A percentile compares a stretch with the other conserved stretches of the same genome.
phyloP scores from a whole-genome alignment of 2,888 invertebrate genomes.

The Agrotis segetum region DNA sequence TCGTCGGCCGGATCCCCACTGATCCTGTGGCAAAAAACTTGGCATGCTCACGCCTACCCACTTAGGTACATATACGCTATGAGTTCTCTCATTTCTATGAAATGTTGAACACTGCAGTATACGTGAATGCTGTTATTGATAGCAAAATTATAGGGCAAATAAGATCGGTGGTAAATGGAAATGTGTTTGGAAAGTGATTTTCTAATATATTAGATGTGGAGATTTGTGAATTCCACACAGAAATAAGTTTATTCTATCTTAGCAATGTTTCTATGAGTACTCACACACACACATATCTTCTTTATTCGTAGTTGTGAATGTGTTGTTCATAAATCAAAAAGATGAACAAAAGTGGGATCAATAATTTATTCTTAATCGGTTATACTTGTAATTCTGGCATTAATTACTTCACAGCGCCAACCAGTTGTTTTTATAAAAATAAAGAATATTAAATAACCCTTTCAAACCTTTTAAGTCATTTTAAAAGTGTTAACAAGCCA shows the following conservation, averaged over 20 bases:
- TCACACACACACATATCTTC: not conserved
- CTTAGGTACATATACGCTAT: slow-evolving; percentile 56
- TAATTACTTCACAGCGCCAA: slow-evolving; percentile 40
- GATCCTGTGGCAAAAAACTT: slow-evolving; percentile 74
- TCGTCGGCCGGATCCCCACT: slow-evolving; percentile 81
- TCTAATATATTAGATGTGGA: not conserved
- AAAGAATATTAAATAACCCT: slow-evolving; percentile 30
- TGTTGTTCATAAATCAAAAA: slow-evolving; percentile 13
- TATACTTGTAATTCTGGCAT: slow-evolving; percentile 12
- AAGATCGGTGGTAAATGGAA: slow-evolving; percentile 18
- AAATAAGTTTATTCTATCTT: not conserved
- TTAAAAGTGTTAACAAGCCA: slow-evolving; percentile 49
- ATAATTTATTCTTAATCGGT: slow-evolving; percentile 32
- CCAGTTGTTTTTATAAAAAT: slow-evolving; percentile 18
- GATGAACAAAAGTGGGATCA: not conserved
- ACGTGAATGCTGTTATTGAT: slow-evolving; percentile 35
- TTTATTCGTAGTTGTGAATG: not conserved
- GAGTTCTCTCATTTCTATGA: slow-evolving; percentile 56
- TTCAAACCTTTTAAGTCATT: slow-evolving; percentile 38
- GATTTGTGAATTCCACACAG: not conserved
- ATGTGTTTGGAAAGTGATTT: not conserved
- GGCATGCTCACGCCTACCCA: slow-evolving; percentile 59
- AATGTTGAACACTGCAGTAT: slow-evolving; percentile 46
- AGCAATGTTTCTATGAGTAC: not conserved
- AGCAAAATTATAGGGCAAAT: slow-evolving; percentile 28